Conservation (phyloP, 2,797 vertebrate species). For the Myotis pilosus region DNA sequence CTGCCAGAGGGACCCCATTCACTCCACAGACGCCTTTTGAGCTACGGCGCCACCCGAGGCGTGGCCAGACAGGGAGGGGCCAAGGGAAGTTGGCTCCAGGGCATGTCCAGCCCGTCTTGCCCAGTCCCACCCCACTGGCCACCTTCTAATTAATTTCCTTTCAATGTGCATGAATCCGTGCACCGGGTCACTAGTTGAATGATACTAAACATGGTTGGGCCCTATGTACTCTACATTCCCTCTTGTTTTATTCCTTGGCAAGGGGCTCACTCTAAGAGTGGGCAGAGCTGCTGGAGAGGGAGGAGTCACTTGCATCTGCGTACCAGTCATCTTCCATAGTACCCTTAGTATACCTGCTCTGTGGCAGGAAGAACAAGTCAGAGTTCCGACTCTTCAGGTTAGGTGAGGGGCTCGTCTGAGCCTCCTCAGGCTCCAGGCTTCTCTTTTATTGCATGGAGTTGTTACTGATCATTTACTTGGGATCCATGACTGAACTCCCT, state of each 20-base stretch:
- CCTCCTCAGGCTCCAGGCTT: not conserved
- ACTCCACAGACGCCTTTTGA: too few species aligned
- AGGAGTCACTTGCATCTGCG: not conserved
- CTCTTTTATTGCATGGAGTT: not conserved
- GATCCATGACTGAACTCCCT: not conserved
- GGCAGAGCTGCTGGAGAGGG: not conserved
- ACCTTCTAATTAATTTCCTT: too few species aligned
- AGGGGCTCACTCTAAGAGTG: not conserved
- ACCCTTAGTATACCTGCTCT: not conserved
- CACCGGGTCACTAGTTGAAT: not conserved
- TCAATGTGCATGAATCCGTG: too few species aligned
- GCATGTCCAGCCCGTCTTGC: too few species aligned
- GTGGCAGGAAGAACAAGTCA: not conserved
- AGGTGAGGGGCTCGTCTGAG: not conserved
- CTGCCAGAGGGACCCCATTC: too few species aligned
- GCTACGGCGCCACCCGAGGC: rapidly evolving
- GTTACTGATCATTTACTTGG: not conserved
- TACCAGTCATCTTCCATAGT: not conserved
- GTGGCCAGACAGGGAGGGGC: too few species aligned
- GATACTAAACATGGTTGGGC: not conserved
- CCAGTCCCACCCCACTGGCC: too few species aligned
- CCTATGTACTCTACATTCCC: too few species aligned
- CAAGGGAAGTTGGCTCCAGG: too few species aligned
- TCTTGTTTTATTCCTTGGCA: not conserved
- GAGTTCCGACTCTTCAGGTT: not conserved